Conservation (phyloP, 2,113 vertebrate species). For the Perognathus longimembris region DNA sequence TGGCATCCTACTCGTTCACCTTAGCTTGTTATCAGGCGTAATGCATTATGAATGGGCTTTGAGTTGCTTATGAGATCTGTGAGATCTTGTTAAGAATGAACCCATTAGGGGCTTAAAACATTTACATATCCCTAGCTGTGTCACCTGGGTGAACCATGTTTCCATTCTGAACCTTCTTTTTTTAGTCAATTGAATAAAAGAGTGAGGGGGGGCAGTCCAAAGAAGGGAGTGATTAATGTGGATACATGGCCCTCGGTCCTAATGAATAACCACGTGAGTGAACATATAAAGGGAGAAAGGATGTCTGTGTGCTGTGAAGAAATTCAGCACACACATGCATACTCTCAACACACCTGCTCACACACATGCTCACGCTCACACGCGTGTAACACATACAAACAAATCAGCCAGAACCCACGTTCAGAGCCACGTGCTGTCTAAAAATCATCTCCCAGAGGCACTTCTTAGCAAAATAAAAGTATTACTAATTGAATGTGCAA, state of each 20-base stretch:
- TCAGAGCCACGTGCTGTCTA: background rate
- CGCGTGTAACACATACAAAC: background rate
- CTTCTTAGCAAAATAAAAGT: constrained; percentile 10
- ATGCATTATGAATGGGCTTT: background rate
- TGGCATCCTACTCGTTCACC: background rate
- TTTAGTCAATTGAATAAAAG: background rate
- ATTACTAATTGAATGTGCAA: constrained; percentile 20
- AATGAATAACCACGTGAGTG: background rate
- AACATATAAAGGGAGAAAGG: background rate
- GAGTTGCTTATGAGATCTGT: background rate
- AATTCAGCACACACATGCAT: background rate
- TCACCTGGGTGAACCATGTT: background rate
- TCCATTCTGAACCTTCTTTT: background rate
- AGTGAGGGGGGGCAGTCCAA: background rate
- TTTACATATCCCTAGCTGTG: background rate
- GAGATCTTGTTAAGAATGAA: background rate
- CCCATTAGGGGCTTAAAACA: too few relatives aligned
- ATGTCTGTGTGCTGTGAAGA: background rate
- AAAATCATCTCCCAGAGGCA: background rate
- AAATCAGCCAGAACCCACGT: background rate
- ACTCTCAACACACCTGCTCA: too few relatives aligned
- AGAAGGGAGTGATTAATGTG: background rate
- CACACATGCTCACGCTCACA: too few relatives aligned
- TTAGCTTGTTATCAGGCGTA: background rate
- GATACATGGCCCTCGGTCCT: background rate